Evolutionary conservation across 2,113 vertebrate genomes (phyloP).

Genomic region (Porphyrio hochstetteri): DNA sequence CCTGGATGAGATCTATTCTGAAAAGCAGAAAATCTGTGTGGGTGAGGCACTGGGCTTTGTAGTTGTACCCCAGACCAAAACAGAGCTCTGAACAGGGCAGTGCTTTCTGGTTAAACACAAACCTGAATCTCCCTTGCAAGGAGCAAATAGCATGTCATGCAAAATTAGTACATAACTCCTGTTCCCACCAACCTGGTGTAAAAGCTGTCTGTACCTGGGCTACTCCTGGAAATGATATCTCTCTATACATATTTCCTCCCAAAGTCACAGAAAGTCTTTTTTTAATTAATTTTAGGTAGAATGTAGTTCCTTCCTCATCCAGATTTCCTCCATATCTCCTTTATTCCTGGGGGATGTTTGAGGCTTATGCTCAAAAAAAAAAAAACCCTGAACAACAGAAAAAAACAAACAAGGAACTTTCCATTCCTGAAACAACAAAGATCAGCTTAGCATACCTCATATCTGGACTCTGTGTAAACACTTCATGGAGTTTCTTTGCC

Average conservation of each 20-base stretch:
- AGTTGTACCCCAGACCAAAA: background rate
- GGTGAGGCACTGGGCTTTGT: background rate
- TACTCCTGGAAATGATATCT: background rate
- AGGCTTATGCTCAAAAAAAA: background rate
- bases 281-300: background rate
- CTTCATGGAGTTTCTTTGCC: background rate
- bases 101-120: background rate
- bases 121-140: background rate
- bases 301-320: background rate
- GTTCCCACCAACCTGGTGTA: background rate
- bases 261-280: background rate
- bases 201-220: background rate
- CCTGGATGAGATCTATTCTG: background rate
- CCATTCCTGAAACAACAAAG: background rate
- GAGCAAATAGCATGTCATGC: rapidly evolving
- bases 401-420: background rate
- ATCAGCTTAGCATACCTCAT: background rate
- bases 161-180: background rate
- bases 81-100: background rate
- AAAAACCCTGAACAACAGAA: too few relatives aligned
- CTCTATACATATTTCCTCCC: background rate
- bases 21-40: constrained; percentile 8
- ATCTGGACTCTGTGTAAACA: background rate
- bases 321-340: background rate
- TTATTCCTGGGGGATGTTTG: rapidly evolving